Conservation (phyloP, 2,797 vertebrate species). For the Pantherophis alleghaniensis region DNA sequence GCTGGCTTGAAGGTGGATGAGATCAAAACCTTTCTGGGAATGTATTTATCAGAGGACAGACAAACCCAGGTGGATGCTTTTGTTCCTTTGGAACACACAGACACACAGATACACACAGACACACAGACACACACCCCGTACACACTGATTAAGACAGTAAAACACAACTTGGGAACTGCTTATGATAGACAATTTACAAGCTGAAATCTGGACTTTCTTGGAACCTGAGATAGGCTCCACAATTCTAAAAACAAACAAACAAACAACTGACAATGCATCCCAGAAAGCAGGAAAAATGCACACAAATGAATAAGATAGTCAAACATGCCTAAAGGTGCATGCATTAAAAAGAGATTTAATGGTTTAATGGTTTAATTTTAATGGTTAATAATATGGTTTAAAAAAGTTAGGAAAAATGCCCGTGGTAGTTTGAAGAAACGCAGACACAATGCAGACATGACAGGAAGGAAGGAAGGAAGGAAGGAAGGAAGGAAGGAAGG, state of each 20-base stretch:
- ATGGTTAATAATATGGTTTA: not conserved
- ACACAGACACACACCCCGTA: not conserved
- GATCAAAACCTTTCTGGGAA: not conserved
- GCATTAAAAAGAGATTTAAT: not conserved
- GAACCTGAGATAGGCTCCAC: not conserved
- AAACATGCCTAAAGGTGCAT: not conserved
- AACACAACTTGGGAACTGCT: not conserved
- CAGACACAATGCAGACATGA: not conserved
- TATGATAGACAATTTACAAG: not conserved
- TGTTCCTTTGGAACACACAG: too few relatives aligned
- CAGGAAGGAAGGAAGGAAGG: too few relatives aligned
- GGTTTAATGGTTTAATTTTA: too few relatives aligned
- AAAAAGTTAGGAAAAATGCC: not conserved
- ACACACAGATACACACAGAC: too few relatives aligned
- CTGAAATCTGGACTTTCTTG: not conserved
- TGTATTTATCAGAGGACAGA: not conserved
- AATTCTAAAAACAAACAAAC: not conserved
- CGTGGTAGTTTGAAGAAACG: not conserved
- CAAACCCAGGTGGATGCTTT: not conserved
- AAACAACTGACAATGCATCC: not conserved
- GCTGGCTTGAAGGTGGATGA: not conserved
- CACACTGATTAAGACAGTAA: not conserved
- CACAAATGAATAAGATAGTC: not conserved
- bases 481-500: too few relatives aligned
- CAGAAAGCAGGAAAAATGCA: not conserved